These are phyloP conservation scores for Leptinotarsa juncta DNA, from an alignment of 2,888 invertebrate species.

Conservation along the genomic window DNA sequence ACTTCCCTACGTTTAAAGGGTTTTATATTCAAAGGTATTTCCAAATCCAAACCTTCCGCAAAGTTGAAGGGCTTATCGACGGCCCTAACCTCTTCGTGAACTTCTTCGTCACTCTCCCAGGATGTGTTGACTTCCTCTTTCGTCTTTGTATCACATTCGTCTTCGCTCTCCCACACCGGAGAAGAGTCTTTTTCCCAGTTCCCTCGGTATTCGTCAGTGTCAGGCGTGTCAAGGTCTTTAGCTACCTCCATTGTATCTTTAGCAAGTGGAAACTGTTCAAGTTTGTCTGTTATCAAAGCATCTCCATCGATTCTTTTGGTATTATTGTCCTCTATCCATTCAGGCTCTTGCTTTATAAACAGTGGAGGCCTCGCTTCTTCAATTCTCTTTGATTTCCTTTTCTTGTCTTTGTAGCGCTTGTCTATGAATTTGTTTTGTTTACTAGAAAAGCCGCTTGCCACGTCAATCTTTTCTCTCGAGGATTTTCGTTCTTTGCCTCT, in stretches of 20 bases:
- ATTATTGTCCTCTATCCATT: constrained; percentile 31
- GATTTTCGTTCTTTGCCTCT: constrained; percentile 18
- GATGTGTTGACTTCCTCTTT: constrained; percentile 48
- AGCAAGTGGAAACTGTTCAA: constrained; percentile 31
- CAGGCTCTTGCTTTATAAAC: constrained; percentile 28
- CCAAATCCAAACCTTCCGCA: constrained; percentile 42
- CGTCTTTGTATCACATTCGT: constrained; percentile 40
- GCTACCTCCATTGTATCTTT: constrained; percentile 18
- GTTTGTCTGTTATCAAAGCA: background rate
- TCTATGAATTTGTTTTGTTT: constrained; percentile 24
- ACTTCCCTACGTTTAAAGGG: constrained; percentile 46
- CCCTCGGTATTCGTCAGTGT: constrained; percentile 50
- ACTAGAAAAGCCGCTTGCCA: constrained; percentile 27
- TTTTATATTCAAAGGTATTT: constrained; percentile 55
- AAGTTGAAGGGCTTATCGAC: constrained; percentile 15
- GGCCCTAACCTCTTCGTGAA: constrained; percentile 39
- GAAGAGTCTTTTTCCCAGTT: constrained; percentile 43
- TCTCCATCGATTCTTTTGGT: background rate
- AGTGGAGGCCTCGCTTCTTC: constrained; percentile 6
- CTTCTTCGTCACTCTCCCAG: constrained; percentile 59
- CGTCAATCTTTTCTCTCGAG: constrained; percentile 45
- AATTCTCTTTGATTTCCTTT: constrained; percentile 20
- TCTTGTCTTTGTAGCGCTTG: constrained; percentile 19
- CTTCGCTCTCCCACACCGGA: constrained; percentile 52
- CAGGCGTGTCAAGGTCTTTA: constrained; percentile 40